These are phyloP conservation scores for Dipodomys ordii DNA, from an alignment of 2,113 vertebrate species.

Conservation along the genomic window DNA sequence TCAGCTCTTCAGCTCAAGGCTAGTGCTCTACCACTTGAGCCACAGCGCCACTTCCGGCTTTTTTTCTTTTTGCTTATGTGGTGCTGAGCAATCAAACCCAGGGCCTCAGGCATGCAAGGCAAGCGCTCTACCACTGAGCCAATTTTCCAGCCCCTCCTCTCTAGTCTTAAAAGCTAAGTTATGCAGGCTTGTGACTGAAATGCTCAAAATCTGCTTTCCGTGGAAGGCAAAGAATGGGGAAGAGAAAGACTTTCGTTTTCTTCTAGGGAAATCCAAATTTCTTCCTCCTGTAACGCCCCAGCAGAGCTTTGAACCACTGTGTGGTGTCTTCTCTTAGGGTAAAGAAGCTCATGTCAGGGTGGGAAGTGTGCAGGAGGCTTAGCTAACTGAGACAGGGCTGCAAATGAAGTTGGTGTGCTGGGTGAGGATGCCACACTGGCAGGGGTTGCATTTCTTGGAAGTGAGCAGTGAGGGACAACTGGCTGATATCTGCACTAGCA, in stretches of 20 bases:
- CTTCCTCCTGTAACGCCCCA: background rate
- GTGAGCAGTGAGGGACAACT: background rate
- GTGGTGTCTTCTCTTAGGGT: slow-evolving; percentile 38
- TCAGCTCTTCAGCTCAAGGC: too few relatives aligned
- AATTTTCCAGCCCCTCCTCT: too few relatives aligned
- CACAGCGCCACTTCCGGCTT: too few relatives aligned
- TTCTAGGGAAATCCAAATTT: background rate
- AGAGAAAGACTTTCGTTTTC: background rate
- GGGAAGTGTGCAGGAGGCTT: slow-evolving; percentile 50
- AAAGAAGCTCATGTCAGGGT: background rate
- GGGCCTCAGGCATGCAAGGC: too few relatives aligned
- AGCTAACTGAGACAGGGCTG: slow-evolving; percentile 59
- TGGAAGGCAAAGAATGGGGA: background rate
- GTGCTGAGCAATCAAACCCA: too few relatives aligned
- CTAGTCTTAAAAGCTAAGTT: background rate
- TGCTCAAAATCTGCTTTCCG: slow-evolving; percentile 28
- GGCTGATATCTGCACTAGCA: background rate
- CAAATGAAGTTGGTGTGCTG: slow-evolving; percentile 65
- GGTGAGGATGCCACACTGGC: slow-evolving; percentile 1
- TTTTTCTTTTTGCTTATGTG: too few relatives aligned
- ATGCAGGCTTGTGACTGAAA: background rate
- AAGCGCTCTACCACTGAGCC: too few relatives aligned
- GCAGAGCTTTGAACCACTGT: background rate
- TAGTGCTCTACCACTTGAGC: too few relatives aligned
- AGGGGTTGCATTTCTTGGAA: slow-evolving; percentile 11